Conservation (phyloP, 2,113 vertebrate genomes). For the Trichechus manatus region DNA sequence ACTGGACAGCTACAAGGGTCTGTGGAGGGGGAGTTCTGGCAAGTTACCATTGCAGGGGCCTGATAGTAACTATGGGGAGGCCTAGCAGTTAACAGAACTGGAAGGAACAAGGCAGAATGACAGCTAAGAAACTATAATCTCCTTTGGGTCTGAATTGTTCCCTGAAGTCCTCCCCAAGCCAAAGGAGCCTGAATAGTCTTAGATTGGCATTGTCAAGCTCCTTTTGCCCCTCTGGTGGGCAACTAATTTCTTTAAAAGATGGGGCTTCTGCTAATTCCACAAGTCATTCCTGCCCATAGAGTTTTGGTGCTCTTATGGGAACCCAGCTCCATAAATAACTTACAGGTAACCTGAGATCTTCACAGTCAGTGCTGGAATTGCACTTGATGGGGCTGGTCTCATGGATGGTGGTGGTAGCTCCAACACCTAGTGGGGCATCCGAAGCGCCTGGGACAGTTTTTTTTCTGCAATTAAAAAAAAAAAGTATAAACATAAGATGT, state of each 20-base stretch:
- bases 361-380: not conserved
- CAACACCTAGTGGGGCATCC: not conserved
- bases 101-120: not conserved
- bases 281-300: not conserved
- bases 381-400: not conserved
- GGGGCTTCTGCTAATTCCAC: not conserved
- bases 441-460: not conserved
- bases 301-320: not conserved
- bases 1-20: not conserved
- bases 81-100: too few species aligned
- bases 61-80: not conserved
- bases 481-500: too few species aligned
- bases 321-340: not conserved
- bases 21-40: not conserved
- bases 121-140: accelerated
- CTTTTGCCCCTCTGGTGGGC: not conserved
- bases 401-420: accelerated
- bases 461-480: not conserved
- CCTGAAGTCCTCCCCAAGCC: too few species aligned
- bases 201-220: accelerated
- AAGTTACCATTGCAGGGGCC: not conserved
- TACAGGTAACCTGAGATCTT: too few species aligned
- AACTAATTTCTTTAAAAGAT: not conserved
- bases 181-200: not conserved
- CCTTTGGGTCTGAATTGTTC: too few species aligned